These are phyloP conservation scores for Dendrocincla tyrannina DNA, from an alignment of 2,797 vertebrate species.

Conservation along the genomic window DNA sequence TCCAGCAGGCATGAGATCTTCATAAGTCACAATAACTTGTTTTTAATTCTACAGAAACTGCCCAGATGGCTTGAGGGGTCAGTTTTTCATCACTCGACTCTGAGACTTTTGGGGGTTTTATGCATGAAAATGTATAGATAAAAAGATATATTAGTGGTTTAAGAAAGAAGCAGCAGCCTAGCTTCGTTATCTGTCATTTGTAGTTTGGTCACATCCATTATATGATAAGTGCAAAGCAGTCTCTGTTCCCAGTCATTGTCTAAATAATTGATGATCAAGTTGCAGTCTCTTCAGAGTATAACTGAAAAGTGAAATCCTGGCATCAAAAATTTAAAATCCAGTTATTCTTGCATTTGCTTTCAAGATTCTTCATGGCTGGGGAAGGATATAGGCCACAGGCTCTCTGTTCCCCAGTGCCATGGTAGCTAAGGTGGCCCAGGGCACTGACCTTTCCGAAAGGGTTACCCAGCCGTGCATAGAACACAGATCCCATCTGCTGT, in stretches of 20 bases:
- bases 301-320: neutral
- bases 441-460: neutral
- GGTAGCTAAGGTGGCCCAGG: neutral
- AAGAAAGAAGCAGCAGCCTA: neutral
- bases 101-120: neutral
- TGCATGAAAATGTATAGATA: neutral
- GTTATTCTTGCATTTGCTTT: neutral
- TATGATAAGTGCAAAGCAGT: neutral
- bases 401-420: fast-evolving
- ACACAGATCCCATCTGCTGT: neutral
- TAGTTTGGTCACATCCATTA: neutral
- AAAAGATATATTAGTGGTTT: neutral
- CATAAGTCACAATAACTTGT: neutral
- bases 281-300: neutral
- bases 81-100: neutral
- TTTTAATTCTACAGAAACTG: neutral
- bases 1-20: neutral
- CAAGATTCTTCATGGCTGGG: neutral
- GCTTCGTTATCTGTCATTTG: neutral
- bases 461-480: neutral
- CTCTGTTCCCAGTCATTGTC: neutral
- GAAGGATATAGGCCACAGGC: neutral
- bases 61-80: neutral
- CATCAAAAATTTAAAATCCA: neutral
- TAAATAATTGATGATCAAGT: neutral